Evolutionary conservation across 2,113 vertebrate genomes (phyloP).

Genomic region (Vulpes ferrilata): DNA sequence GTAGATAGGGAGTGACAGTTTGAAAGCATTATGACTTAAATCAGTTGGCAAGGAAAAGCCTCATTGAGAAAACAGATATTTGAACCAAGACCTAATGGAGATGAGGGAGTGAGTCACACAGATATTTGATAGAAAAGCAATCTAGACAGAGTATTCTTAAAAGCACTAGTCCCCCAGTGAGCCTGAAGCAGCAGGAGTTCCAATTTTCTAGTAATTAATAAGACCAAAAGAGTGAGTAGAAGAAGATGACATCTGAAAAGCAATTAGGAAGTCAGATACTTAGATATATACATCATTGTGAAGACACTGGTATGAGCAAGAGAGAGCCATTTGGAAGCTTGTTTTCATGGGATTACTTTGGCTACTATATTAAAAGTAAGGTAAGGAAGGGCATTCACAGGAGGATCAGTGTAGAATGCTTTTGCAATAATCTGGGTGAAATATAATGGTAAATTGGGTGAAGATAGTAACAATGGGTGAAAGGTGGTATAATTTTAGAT

Average conservation of each 20-base stretch:
- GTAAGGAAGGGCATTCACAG: background rate
- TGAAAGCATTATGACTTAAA: background rate
- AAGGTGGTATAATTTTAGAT: background rate
- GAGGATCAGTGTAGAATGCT: background rate
- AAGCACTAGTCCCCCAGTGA: background rate
- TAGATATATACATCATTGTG: background rate
- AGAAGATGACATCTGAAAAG: background rate
- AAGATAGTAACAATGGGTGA: background rate
- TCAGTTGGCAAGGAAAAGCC: background rate
- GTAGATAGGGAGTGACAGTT: background rate
- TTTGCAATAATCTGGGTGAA: background rate
- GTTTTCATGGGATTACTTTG: background rate
- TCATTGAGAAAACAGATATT: background rate
- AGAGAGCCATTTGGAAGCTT: background rate
- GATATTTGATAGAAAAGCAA: background rate
- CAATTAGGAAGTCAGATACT: background rate
- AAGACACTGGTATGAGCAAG: background rate
- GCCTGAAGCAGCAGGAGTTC: background rate
- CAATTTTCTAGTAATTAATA: background rate
- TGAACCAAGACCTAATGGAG: background rate
- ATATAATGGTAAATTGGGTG: background rate
- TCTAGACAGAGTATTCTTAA: background rate
- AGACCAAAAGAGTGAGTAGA: background rate
- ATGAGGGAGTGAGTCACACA: background rate
- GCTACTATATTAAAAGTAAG: background rate